phyloP scores from a whole-genome alignment of 2,888 invertebrate genomes.

The Ditylenchus weischeri region DNA sequence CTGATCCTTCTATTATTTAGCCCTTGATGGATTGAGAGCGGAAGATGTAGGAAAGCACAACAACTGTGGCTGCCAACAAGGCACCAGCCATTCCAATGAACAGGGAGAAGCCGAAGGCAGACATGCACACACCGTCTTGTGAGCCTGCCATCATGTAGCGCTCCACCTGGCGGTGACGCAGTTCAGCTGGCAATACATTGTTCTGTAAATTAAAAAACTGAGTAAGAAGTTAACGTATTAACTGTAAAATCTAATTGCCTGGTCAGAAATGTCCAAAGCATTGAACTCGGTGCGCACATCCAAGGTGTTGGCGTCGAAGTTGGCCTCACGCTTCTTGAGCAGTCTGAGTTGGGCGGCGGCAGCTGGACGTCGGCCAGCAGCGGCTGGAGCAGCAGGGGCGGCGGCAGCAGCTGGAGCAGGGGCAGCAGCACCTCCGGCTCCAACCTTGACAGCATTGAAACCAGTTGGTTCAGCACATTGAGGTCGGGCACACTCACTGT shows the following conservation, averaged over 20 bases:
- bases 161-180: slow-evolving; percentile 30
- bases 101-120: slow-evolving; percentile 34
- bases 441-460: slow-evolving; percentile 49
- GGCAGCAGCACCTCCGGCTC: slow-evolving; percentile 25
- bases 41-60: slow-evolving; percentile 34
- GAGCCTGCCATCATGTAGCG: slow-evolving; percentile 23
- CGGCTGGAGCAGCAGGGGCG: slow-evolving; percentile 21
- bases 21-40: slow-evolving; percentile 24
- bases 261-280: slow-evolving; percentile 48
- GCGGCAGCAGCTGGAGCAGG: slow-evolving; percentile 25
- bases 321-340: slow-evolving; percentile 46
- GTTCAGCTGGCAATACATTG: slow-evolving; percentile 31
- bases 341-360: slow-evolving; percentile 47
- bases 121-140: slow-evolving; percentile 36
- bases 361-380: slow-evolving; percentile 21
- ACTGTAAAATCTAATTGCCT: slow-evolving; percentile 24
- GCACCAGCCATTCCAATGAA: slow-evolving; percentile 34
- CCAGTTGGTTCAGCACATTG: slow-evolving; percentile 54
- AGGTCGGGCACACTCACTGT: slow-evolving; percentile 55
- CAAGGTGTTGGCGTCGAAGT: slow-evolving; percentile 43
- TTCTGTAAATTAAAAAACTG: slow-evolving; percentile 14
- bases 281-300: slow-evolving; percentile 56
- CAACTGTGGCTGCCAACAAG: slow-evolving; percentile 32
- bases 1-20: not conserved
- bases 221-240: not conserved